These are phyloP conservation scores for Athalia cordata DNA, from an alignment of 2,888 invertebrate genomes.

Conservation along the genomic window DNA sequence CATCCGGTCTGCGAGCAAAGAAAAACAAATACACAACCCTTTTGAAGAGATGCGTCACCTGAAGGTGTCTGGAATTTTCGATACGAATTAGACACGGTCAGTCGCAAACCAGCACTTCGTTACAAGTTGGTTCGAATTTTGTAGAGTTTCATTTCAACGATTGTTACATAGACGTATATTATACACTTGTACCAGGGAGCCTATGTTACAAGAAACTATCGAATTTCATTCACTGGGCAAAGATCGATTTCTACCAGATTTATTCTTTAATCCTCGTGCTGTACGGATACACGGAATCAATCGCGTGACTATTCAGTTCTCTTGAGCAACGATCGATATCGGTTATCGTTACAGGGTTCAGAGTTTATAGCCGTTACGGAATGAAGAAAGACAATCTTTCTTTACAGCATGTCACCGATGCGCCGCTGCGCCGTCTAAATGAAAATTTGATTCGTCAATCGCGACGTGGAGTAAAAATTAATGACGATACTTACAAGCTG, in stretches of 20 bases:
- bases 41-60: not conserved
- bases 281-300: not conserved
- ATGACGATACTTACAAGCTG: too few relatives aligned
- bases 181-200: not conserved
- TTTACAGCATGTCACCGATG: not conserved
- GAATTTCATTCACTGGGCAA: conserved; percentile 1
- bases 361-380: not conserved
- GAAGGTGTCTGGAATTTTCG: not conserved
- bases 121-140: too few relatives aligned
- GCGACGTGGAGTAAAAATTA: too few relatives aligned
- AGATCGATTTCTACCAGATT: conserved; percentile 43
- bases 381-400: not conserved
- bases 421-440: not conserved
- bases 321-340: not conserved
- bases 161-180: conserved; percentile 3
- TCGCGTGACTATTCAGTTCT: conserved; percentile 16
- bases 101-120: too few relatives aligned
- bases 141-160: not conserved
- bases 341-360: not conserved
- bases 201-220: conserved; percentile 25
- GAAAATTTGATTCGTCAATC: too few relatives aligned
- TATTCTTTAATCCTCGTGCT: conserved; percentile 10
- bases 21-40: not conserved
- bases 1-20: conserved; percentile 11
- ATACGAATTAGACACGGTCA: too few relatives aligned